phyloP scores from a whole-genome alignment of 2,888 invertebrate genomes.

The Heteropelma amictum region DNA sequence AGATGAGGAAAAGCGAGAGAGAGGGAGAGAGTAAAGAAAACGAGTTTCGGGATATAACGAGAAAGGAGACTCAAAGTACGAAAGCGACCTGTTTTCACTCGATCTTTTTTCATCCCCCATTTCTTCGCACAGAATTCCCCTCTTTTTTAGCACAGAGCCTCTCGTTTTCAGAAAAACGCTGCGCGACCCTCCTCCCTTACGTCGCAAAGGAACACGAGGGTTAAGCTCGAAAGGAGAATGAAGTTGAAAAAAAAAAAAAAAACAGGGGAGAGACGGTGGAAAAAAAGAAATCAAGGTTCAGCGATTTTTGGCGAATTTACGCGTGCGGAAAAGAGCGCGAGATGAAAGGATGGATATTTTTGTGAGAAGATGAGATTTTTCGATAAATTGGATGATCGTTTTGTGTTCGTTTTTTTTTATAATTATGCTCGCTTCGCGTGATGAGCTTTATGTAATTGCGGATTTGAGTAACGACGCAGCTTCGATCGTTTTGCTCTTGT shows the following conservation, averaged over 20 bases:
- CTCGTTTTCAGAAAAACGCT: too few relatives aligned
- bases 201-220: constrained; percentile 48
- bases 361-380: too few relatives aligned
- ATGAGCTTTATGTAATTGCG: neutral
- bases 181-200: neutral
- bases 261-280: neutral
- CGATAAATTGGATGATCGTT: too few relatives aligned
- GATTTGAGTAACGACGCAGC: neutral
- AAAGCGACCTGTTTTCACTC: constrained; percentile 43
- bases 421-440: too few relatives aligned
- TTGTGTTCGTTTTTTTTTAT: too few relatives aligned
- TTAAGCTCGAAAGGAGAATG: too few relatives aligned
- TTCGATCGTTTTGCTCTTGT: neutral
- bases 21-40: constrained; percentile 42
- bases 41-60: constrained; percentile 52
- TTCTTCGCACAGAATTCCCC: constrained; percentile 20
- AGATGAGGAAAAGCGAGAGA: constrained; percentile 11
- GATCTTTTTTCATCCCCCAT: too few relatives aligned
- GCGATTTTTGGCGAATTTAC: too few relatives aligned
- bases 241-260: constrained; percentile 44
- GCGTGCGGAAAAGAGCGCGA: too few relatives aligned
- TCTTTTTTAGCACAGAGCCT: too few relatives aligned
- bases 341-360: too few relatives aligned
- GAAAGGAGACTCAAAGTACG: constrained; percentile 51
- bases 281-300: neutral